Conservation (phyloP, 2,797 vertebrate genomes). For the Heterohyrax brucei region DNA sequence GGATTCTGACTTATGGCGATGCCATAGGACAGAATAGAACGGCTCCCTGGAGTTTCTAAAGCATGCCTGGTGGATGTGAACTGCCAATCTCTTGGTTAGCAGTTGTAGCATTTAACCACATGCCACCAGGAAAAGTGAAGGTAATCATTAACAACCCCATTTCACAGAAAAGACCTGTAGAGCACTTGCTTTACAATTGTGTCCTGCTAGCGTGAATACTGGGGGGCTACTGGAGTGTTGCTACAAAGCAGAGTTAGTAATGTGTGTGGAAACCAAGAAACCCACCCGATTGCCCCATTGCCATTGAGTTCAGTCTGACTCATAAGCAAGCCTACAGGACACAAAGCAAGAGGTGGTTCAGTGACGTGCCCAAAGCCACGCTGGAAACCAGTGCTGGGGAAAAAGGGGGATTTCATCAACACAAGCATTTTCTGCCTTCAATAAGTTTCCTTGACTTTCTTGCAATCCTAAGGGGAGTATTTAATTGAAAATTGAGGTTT, state of each 20-base stretch:
- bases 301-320: too few relatives aligned
- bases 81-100: too few relatives aligned
- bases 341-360: not conserved
- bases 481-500: constrained; percentile 22
- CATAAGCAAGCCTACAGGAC: too few relatives aligned
- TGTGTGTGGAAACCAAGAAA: not conserved
- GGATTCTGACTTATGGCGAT: too few relatives aligned
- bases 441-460: not conserved
- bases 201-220: not conserved
- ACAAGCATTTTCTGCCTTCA: not conserved
- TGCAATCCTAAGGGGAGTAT: not conserved
- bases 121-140: too few relatives aligned
- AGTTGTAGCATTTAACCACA: too few relatives aligned
- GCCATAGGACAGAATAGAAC: too few relatives aligned
- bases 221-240: not conserved
- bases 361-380: not conserved
- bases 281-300: too few relatives aligned
- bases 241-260: not conserved
- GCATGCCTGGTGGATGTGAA: too few relatives aligned
- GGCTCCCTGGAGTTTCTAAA: too few relatives aligned
- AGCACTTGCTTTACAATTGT: too few relatives aligned
- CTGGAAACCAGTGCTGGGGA: not conserved
- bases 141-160: not conserved
- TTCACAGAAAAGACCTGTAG: constrained; percentile 46
- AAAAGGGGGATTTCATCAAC: not conserved